These are phyloP conservation scores for Drosophila differens DNA, from an alignment of 2,888 invertebrate genomes.

Conservation along the genomic window DNA sequence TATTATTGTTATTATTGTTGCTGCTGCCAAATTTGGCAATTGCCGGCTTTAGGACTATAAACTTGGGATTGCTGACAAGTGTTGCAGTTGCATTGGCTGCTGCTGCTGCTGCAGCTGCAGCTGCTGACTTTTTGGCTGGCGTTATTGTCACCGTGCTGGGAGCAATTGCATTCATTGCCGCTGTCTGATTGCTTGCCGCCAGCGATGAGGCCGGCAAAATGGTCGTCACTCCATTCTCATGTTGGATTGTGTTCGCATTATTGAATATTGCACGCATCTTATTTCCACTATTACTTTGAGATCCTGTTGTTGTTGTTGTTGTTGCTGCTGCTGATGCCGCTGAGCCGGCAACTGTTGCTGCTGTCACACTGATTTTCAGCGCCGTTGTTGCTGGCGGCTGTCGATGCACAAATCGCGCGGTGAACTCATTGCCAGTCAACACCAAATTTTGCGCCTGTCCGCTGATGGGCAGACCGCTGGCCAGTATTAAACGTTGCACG, in stretches of 20 bases:
- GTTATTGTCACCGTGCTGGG: constrained; percentile 83
- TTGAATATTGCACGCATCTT: constrained; percentile 83
- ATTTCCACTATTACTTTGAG: constrained; percentile 51
- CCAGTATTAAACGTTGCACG: constrained; percentile 80
- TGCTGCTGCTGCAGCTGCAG: constrained; percentile 20
- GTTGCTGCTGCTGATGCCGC: constrained; percentile 11
- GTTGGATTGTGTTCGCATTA: constrained; percentile 76
- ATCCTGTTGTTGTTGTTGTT: constrained; percentile 43
- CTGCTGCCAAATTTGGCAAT: constrained; percentile 52
- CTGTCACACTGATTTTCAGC: constrained; percentile 61
- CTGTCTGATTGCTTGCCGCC: constrained; percentile 79
- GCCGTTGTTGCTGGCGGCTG: constrained; percentile 57
- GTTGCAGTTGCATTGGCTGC: constrained; percentile 29
- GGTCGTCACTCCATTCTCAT: constrained; percentile 82
- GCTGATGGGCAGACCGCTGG: constrained; percentile 79
- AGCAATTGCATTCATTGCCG: constrained; percentile 82
- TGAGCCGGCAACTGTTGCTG: constrained; percentile 37
- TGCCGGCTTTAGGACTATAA: constrained; percentile 81
- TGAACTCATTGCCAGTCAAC: constrained; percentile 81
- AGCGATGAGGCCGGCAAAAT: constrained; percentile 82
- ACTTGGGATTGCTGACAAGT: constrained; percentile 77
- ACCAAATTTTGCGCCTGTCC: constrained; percentile 81
- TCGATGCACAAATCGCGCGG: constrained; percentile 80
- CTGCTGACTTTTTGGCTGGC: constrained; percentile 66
- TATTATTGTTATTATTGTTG: constrained; percentile 35